Evolutionary conservation across 2,113 vertebrate species (phyloP).

Genomic region (Poicephalus gulielmi): DNA sequence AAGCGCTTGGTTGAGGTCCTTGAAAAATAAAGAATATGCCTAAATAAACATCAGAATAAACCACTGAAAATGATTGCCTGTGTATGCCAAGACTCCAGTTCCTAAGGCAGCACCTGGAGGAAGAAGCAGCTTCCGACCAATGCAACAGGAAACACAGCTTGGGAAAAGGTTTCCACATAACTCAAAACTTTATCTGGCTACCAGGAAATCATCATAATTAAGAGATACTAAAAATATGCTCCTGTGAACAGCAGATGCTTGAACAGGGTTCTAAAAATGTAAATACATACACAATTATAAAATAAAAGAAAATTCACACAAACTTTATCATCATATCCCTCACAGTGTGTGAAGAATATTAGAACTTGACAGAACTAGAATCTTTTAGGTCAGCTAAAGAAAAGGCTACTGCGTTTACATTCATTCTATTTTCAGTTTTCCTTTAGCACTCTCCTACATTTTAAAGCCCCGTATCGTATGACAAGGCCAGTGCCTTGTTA

Average conservation of each 20-base stretch:
- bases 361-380: neutral
- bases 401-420: neutral
- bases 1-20: neutral
- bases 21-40: neutral
- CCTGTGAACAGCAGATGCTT: neutral
- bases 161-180: neutral
- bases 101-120: slow-evolving; percentile 19
- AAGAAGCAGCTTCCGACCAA: slow-evolving; percentile 40
- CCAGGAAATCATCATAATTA: slow-evolving; percentile 31
- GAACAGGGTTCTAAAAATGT: neutral
- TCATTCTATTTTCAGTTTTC: neutral
- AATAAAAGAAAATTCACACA: neutral
- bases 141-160: slow-evolving; percentile 42
- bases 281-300: neutral
- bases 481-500: neutral
- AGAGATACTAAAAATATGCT: neutral
- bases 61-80: neutral
- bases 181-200: neutral
- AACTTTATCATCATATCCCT: neutral
- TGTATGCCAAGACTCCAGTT: neutral
- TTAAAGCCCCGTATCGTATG: neutral
- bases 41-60: neutral
- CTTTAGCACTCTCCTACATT: neutral
- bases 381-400: neutral
- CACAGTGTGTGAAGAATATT: neutral